phyloP scores from a whole-genome alignment of 2,888 invertebrate genomes.

The Gastracanthus pulcherrimus region DNA sequence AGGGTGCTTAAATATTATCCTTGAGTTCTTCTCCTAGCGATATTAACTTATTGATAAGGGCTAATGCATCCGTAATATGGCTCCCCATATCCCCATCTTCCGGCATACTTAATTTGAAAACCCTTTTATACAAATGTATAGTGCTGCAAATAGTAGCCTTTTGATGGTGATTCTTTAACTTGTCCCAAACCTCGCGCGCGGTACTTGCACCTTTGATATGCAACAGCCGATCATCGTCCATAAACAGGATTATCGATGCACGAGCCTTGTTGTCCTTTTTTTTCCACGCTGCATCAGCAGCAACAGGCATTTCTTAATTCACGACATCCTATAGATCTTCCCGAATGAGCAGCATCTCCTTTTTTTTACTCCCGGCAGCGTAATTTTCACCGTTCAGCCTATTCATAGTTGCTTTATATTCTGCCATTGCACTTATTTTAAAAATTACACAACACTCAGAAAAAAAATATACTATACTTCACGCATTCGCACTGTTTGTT shows the following conservation, averaged over 20 bases:
- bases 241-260: slow-evolving; percentile 47
- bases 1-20: slow-evolving; percentile 54
- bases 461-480: too few species aligned
- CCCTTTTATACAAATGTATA: slow-evolving; percentile 42
- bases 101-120: slow-evolving; percentile 32
- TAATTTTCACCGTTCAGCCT: slow-evolving; percentile 60
- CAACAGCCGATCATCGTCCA: slow-evolving; percentile 54
- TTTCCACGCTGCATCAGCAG: slow-evolving; percentile 40
- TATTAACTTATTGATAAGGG: slow-evolving; percentile 45
- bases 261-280: slow-evolving; percentile 57
- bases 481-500: too few species aligned
- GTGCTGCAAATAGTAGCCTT: slow-evolving; percentile 54
- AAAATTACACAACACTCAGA: too few species aligned
- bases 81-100: slow-evolving; percentile 55
- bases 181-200: slow-evolving; percentile 50
- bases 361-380: slow-evolving; percentile 57
- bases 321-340: slow-evolving; percentile 59
- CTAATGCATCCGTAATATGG: slow-evolving; percentile 52
- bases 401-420: neutral
- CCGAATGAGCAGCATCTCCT: slow-evolving; percentile 55
- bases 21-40: slow-evolving; percentile 56
- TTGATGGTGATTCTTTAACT: slow-evolving; percentile 55
- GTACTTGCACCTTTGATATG: slow-evolving; percentile 43
- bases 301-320: slow-evolving; percentile 28
- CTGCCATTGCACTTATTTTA: too few species aligned